These are phyloP conservation scores for Perca fluviatilis DNA, from an alignment of 2,113 vertebrate genomes.

Conservation along the genomic window DNA sequence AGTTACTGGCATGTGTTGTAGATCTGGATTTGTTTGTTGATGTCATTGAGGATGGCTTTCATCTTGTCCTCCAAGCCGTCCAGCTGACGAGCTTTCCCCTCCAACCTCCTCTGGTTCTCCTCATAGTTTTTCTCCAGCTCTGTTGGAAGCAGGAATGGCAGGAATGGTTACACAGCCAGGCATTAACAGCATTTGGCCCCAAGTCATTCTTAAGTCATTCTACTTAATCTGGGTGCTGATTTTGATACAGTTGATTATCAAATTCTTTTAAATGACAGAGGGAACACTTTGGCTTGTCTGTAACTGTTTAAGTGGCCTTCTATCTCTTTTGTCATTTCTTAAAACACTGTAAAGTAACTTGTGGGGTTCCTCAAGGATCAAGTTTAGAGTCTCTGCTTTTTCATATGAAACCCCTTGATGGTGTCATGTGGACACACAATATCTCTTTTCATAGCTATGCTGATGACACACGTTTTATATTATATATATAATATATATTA, in stretches of 20 bases:
- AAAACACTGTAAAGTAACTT: not conserved
- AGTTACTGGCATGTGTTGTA: conserved; percentile 97
- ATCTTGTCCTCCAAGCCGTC: conserved; percentile 95
- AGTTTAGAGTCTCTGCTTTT: not conserved
- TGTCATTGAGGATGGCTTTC: conserved; percentile 91
- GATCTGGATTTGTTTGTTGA: conserved; percentile 98
- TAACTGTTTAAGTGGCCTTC: not conserved
- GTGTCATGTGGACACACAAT: not conserved
- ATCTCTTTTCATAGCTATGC: not conserved
- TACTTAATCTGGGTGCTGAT: not conserved
- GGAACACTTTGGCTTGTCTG: not conserved
- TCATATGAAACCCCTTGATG: not conserved
- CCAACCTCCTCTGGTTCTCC: conserved; percentile 90
- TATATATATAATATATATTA: not conserved
- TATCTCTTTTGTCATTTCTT: not conserved
- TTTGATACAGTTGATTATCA: not conserved
- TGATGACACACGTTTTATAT: not conserved
- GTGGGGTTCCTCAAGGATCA: not conserved
- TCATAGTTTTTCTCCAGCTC: conserved; percentile 93
- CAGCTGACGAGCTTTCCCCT: conserved; percentile 92
- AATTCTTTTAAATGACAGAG: not conserved
- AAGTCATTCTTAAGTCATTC: not conserved
- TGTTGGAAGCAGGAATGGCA: conserved; percentile 60
- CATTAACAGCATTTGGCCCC: not conserved
- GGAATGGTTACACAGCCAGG: conserved; percentile 1